Conservation (phyloP, 2,888 invertebrate genomes). For the Drosophila anceps region DNA sequence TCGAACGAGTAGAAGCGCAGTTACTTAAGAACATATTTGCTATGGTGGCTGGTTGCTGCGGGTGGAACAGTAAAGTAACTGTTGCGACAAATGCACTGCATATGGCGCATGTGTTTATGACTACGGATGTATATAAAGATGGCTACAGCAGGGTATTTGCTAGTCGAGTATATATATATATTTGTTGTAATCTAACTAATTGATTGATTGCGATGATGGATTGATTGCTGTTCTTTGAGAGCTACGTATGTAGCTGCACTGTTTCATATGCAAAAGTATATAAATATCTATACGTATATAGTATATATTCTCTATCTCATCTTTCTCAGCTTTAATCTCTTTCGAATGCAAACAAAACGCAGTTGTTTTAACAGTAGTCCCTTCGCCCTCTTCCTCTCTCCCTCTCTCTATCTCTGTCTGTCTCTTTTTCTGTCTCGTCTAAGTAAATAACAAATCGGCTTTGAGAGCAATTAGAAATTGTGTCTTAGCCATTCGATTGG, state of each 20-base stretch:
- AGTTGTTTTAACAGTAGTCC: not conserved
- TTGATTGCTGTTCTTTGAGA: too few relatives aligned
- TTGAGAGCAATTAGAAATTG: conserved; percentile 42
- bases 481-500: conserved; percentile 29
- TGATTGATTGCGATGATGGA: not conserved
- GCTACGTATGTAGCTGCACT: too few relatives aligned
- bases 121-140: too few relatives aligned
- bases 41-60: not conserved
- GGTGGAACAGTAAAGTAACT: not conserved
- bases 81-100: not conserved
- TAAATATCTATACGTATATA: too few relatives aligned
- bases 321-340: not conserved
- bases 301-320: not conserved
- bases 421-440: not conserved
- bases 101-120: not conserved
- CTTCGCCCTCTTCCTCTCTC: not conserved
- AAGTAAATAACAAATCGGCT: conserved; percentile 35
- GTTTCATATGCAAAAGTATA: not conserved
- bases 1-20: not conserved
- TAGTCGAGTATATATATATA: not conserved
- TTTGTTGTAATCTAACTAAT: not conserved
- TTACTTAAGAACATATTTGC: not conserved
- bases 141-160: not conserved
- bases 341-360: not conserved
- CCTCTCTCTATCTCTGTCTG: not conserved